A percentile compares a stretch with the other conserved stretches of the same genome.
Conservation (phyloP, 2,797 vertebrate species). For the Lerista edwardsae region DNA sequence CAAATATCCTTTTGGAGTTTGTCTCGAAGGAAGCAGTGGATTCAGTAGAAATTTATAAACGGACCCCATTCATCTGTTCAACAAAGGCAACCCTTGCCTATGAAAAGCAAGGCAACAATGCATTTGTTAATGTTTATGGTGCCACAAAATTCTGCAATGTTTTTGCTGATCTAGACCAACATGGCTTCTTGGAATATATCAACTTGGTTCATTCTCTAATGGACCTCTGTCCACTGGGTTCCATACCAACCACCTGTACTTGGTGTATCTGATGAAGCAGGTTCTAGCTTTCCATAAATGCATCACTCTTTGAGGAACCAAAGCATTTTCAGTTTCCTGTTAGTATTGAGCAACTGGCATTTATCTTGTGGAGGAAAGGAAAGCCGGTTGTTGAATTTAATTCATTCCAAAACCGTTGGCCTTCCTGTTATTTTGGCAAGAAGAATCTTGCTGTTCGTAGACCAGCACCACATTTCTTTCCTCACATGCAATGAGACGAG, state of each 20-base stretch:
- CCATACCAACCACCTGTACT: neutral
- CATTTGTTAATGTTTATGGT: neutral
- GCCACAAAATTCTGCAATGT: neutral
- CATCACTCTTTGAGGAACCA: neutral
- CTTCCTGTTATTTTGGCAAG: conserved; percentile 9
- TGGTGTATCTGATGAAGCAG: neutral
- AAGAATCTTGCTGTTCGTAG: neutral
- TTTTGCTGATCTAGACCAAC: neutral
- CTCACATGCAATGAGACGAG: neutral
- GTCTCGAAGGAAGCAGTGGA: neutral
- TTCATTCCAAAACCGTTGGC: neutral
- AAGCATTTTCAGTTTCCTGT: neutral
- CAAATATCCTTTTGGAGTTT: neutral
- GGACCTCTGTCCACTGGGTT: neutral
- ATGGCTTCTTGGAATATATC: neutral
- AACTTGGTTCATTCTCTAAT: neutral
- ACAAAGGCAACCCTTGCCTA: neutral
- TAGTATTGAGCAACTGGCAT: neutral
- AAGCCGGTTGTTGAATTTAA: neutral
- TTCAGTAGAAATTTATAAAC: neutral
- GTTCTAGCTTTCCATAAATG: neutral
- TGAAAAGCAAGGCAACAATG: neutral
- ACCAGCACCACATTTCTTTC: neutral
- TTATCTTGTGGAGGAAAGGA: neutral
- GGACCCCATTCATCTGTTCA: neutral